Evolutionary conservation across 2,113 vertebrate genomes (phyloP), one percentile per base, ranked within the genome.

Genomic region (Gymnogyps californianus): DNA sequence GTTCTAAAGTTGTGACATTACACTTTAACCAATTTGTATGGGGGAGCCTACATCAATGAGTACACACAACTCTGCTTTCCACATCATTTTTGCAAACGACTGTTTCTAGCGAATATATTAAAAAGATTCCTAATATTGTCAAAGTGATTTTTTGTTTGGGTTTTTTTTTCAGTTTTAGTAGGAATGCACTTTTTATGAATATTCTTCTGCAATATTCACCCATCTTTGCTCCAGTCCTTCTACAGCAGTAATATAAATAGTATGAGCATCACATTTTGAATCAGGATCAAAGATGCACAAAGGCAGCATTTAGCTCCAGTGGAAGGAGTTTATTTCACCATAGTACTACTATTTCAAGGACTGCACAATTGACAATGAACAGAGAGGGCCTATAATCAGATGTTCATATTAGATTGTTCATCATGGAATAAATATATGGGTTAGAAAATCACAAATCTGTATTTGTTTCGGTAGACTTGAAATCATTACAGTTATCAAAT

Each of bases 401-500:
- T 49, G 36, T 85, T 92, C 49, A 76, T 83, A 96, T 93, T 94
- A 89, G 38, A 89, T 51, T 95, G 20, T 49, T 97, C 74, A 77
- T 84, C 61, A 61, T 62, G 46, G 82, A 97, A 96, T 91, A 97
- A 97, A 75, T 79, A 83, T 47, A 94, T 97, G 95, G 44, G 87
- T 89, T 93, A 93, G 66, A 96, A 97, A 97, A 95, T 87, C 83
- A 95, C 31, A 62, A 96, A 95, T 95, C 62, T 82, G 19, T 88
- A 83, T 94, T 96, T 97, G 84, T 95, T 97, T 97, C 6, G 0
- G 83, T 79, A 97, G 90, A 78, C 74, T 97, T 97, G 90, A 97
- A 97, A 97, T 96, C 94, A 97, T 98, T 97, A 94, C 69, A 89
- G 95, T 94, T 92, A 97, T 96, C 93, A 96, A 96, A 98, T 67